Base-by-base conservation (phyloP, 2,113 vertebrate genomes). In the Hystrix cristata region DNA sequence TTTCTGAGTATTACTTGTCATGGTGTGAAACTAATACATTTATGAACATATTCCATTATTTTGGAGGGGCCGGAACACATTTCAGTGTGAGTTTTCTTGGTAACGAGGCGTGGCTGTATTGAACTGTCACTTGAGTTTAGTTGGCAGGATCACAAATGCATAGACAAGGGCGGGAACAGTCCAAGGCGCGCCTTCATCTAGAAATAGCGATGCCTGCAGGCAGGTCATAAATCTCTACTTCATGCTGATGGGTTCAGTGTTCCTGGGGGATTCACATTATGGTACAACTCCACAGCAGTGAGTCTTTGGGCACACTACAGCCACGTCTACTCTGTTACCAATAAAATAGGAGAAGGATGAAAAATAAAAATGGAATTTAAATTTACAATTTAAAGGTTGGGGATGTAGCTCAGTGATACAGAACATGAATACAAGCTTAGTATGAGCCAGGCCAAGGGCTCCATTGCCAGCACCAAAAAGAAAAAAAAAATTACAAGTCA, bases 211-310 rank as follows among this genome's bases (percentile, higher is more conserved):
- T 59, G 93, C 71, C 82, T 84, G 29, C 64, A 79, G 79, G 83
- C 57, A 92, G n/a, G 65, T 87, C 74, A 96, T 87, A 80, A 89
- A 85, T 96, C 94, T 97, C 82, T 83, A 72, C 46, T 80, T 85
- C 55, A 72, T 87, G 93, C 62, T 87, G 38, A 64, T 69, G 67
- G 72, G 79, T 67, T 87, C 81, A 65, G 51, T 59, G 23, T 87
- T 91, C 80, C 87, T 60, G 15, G 29, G 95, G 78, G 71, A 65
- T 87, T 67, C 51, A 60, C 21, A 53, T 84, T 72, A 27, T 34
- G 91, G 34, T n/a, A 53, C 60, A 78, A 95, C 46, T 93, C 64
- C 25, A 43, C 43, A 23, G 59, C 94, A 71, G 53, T 62, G 93
- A 88, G 71, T 25, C 13, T 51, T 57, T 16, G 4, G 38, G 72